These are phyloP conservation scores for Danio aesculapii DNA, from an alignment of 2,797 vertebrate species.

Conservation along the genomic window DNA sequence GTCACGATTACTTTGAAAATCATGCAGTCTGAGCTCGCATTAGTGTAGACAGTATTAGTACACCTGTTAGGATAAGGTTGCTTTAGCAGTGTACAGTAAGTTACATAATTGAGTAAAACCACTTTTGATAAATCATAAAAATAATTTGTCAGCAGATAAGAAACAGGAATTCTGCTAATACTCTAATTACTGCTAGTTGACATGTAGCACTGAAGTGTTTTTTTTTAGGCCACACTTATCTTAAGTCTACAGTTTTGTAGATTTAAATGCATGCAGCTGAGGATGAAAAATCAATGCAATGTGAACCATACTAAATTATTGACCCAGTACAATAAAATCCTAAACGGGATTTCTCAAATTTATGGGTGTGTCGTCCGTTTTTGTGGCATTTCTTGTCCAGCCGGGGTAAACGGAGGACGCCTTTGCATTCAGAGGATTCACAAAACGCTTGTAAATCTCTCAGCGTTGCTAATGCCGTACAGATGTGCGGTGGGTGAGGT, in stretches of 20 bases:
- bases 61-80: too few relatives aligned
- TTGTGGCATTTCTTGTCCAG: constrained; percentile 20
- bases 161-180: not conserved
- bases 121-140: not conserved
- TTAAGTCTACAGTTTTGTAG: not conserved
- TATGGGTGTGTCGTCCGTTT: constrained; percentile 4
- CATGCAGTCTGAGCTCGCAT: too few relatives aligned
- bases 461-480: constrained; percentile 65
- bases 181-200: too few relatives aligned
- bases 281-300: not conserved
- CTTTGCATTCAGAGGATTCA: constrained; percentile 54
- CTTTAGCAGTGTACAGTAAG: too few relatives aligned
- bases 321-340: not conserved
- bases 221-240: not conserved
- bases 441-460: constrained; percentile 68
- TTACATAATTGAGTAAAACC: not conserved
- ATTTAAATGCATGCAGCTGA: not conserved
- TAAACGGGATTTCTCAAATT: constrained; percentile 15
- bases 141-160: not conserved
- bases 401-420: constrained; percentile 47
- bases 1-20: too few relatives aligned
- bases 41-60: too few relatives aligned
- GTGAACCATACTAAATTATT: not conserved
- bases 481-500: constrained; percentile 67
- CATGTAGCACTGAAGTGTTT: not conserved